phyloP scores from a whole-genome alignment of 2,888 invertebrate species.

The Odontothrips loti region DNA sequence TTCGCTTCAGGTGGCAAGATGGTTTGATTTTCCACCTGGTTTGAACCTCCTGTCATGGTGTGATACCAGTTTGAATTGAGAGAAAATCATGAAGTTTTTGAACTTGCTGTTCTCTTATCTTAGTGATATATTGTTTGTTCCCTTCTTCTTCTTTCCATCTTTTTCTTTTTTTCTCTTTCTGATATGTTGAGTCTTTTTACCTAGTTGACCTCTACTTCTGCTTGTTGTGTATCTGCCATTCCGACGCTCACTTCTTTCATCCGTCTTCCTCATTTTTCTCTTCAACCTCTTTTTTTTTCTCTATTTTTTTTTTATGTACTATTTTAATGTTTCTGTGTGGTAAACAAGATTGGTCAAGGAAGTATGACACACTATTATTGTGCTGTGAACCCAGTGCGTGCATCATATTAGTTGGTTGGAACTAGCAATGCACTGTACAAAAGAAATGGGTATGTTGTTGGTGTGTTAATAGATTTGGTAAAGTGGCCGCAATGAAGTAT shows the following conservation, averaged over 20 bases:
- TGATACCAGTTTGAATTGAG: neutral
- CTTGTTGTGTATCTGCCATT: slow-evolving; percentile 3
- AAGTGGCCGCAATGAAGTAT: too few species aligned
- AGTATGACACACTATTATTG: neutral
- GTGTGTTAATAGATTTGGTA: too few species aligned
- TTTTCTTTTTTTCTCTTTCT: neutral
- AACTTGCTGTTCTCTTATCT: neutral
- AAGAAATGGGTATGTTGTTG: too few species aligned
- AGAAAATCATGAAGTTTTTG: neutral
- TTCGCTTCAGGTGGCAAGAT: neutral
- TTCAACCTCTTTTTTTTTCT: neutral
- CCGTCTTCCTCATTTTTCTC: neutral
- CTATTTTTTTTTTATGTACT: neutral
- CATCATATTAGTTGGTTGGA: neutral
- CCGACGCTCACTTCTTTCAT: neutral
- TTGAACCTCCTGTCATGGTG: neutral
- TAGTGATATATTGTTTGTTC: neutral
- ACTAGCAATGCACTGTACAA: neutral
- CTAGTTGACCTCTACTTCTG: neutral
- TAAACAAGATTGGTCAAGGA: neutral
- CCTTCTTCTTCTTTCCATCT: neutral
- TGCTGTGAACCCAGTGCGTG: slow-evolving; percentile 15
- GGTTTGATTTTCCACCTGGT: slow-evolving; percentile 35
- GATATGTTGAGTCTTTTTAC: neutral
- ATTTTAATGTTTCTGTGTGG: neutral